Percentiles rank a stretch among this genome's conserved stretches.
These are phyloP conservation scores for Labeo calbasu DNA, from an alignment of 2,797 vertebrate genomes.

Conservation along the genomic window DNA sequence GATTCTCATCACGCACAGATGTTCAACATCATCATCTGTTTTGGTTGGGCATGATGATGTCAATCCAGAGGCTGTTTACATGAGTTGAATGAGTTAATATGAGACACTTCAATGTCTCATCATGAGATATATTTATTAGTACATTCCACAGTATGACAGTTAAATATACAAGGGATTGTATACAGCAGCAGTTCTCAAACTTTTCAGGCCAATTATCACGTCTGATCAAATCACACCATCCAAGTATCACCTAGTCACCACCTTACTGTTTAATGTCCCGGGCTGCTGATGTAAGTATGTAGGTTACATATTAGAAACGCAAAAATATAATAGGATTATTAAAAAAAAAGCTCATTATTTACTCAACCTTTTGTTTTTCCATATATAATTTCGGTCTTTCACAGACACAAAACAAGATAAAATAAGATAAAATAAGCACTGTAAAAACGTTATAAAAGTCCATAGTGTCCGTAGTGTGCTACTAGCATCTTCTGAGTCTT, in stretches of 20 bases:
- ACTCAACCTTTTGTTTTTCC: neutral
- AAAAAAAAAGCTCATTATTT: neutral
- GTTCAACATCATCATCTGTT: conserved; percentile 52
- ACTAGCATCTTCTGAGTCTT: neutral
- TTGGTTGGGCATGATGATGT: conserved; percentile 53
- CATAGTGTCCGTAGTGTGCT: neutral
- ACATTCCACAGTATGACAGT: conserved; percentile 29
- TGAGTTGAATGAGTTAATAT: conserved; percentile 35
- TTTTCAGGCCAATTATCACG: neutral
- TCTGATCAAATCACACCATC: neutral
- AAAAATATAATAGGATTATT: neutral
- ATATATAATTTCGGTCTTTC: neutral
- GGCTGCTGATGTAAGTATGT: neutral
- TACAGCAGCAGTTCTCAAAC: conserved; percentile 40
- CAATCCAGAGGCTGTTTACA: conserved; percentile 43
- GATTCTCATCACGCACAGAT: conserved; percentile 48
- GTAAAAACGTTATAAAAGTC: neutral
- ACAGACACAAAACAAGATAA: neutral
- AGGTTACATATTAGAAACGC: neutral
- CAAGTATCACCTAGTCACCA: neutral
- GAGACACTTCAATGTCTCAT: conserved; percentile 2
- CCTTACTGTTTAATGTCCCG: neutral
- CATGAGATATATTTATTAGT: conserved; percentile 40
- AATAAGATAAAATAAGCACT: neutral
- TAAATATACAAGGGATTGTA: conserved; percentile 35